Evolutionary conservation across 2,113 vertebrate genomes (phyloP), one percentile per base, ranked within the genome.

Genomic region (Ictidomys tridecemlineatus): DNA sequence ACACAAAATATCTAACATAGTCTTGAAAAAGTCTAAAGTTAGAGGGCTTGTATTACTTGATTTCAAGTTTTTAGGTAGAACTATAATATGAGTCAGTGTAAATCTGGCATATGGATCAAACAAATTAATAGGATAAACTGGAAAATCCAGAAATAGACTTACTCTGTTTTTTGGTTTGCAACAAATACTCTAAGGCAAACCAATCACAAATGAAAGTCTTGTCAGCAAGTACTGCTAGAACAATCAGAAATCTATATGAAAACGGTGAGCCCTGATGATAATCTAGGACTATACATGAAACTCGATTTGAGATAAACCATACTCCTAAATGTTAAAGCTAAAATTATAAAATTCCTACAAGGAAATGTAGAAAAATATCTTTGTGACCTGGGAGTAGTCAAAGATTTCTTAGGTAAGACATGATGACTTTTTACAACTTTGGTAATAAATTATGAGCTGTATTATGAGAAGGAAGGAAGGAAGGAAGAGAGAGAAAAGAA

Each of bases 371-470:
- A 70, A 72, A 65, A 85, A 45, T 28, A 37, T 37, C 28, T 74
- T 70, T 96, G 63, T 45, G 9, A 80, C 65, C 24, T 58, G 10
- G 28, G 0, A 34, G 16, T 80, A 67, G 32, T 16, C 37, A 82
- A 85, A 73, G 28, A 2, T 69, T 91, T 80, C 61, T 56, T n/a
- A 61, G n/a, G 37, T 61, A 82, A 61, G 26, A 61, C n/a, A 45
- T 80, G 6, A 85, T 79, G 26, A 5, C 10, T 63, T 93, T 69
- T 79, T 70, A 91, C 48, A 79, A 8, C n/a, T 74, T 58, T 65
- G 26, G 51, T 91, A 65, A 76, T 96, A 96, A 88, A 88, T 89
- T 82, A 77, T 77, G 69, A 85, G 76, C 77, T 92, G 28, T 72
- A 74, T 79, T 91, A 42, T 76, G 17, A 74, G 58, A 80, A 16